Evolutionary conservation across 2,888 invertebrate genomes (phyloP).

Genomic region (Halocaridina rubra): DNA sequence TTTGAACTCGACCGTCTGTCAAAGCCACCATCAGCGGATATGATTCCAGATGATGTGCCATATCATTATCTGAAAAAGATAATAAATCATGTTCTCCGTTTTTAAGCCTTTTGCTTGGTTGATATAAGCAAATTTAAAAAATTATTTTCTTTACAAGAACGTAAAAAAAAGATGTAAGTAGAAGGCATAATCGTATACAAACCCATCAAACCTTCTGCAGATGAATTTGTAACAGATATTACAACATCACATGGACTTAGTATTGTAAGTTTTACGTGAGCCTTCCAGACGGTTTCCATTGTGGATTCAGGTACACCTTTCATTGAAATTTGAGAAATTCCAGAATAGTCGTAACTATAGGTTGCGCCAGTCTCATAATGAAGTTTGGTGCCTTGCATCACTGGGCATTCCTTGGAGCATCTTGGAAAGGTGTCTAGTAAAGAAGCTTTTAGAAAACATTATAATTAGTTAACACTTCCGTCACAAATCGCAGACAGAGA

Average conservation of each 20-base stretch:
- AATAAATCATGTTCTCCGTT: too few relatives aligned
- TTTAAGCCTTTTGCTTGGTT: too few relatives aligned
- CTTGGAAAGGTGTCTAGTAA: neutral
- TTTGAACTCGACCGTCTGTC: slow-evolving; percentile 45
- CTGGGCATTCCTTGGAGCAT: slow-evolving; percentile 35
- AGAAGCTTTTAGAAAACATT: neutral
- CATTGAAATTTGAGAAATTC: slow-evolving; percentile 19
- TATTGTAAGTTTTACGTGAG: slow-evolving; percentile 25
- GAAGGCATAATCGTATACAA: too few relatives aligned
- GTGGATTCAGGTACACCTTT: neutral
- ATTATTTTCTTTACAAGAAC: too few relatives aligned
- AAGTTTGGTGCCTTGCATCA: slow-evolving; percentile 17
- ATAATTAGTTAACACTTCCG: neutral
- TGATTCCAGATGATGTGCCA: slow-evolving; percentile 12
- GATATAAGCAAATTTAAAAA: too few relatives aligned
- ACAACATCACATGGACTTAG: slow-evolving; percentile 42
- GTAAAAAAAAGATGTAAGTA: too few relatives aligned
- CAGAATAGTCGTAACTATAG: slow-evolving; percentile 37
- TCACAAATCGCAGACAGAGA: too few relatives aligned
- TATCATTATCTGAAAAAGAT: neutral
- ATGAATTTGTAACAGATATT: neutral
- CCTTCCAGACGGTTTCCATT: slow-evolving; percentile 1
- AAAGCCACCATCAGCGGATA: slow-evolving; percentile 49
- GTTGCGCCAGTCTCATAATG: slow-evolving; percentile 21
- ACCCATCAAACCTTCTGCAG: too few relatives aligned